phyloP scores from a whole-genome alignment of 2,797 vertebrate species.

The Sebastes nivosus region DNA sequence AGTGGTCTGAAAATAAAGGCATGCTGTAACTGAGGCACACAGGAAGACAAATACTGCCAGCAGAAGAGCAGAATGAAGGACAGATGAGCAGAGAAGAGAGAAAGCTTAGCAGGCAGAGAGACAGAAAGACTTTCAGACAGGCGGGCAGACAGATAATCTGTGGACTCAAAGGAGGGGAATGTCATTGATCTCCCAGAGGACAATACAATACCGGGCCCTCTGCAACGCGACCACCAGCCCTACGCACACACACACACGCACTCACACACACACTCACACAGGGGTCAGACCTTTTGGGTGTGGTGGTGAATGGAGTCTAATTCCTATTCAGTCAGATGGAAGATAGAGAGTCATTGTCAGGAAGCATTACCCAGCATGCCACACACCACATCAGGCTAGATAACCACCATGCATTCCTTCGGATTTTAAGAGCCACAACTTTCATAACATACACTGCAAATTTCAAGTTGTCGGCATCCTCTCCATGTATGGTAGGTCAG shows the following conservation, averaged over 20 bases:
- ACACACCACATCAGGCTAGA: slow-evolving; percentile 55
- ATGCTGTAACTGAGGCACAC: neutral
- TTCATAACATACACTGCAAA: neutral
- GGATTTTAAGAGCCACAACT: slow-evolving; percentile 6
- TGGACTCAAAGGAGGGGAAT: slow-evolving; percentile 72
- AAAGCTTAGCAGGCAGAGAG: slow-evolving; percentile 40
- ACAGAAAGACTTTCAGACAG: slow-evolving; percentile 57
- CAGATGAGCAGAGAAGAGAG: slow-evolving; percentile 37
- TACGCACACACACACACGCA: neutral
- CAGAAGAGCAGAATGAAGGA: slow-evolving; percentile 34
- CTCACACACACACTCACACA: neutral
- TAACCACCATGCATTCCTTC: neutral
- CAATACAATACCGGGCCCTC: slow-evolving; percentile 65
- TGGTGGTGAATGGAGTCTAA: slow-evolving; percentile 71
- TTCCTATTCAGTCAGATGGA: slow-evolving; percentile 73
- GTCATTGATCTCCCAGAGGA: slow-evolving; percentile 77
- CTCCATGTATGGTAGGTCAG: neutral
- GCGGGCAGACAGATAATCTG: slow-evolving; percentile 73
- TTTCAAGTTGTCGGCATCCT: slow-evolving; percentile 11
- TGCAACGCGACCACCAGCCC: slow-evolving; percentile 46
- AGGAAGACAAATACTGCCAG: neutral
- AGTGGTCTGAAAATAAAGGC: neutral
- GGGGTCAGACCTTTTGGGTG: slow-evolving; percentile 67
- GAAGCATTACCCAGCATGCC: slow-evolving; percentile 72
- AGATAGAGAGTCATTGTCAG: slow-evolving; percentile 75